Conservation (phyloP, 2,113 vertebrate species). For the Bos taurus region ARS-UCD2.0 NC_037333.1:106684501-106685000, state of each 20-base stretch:
- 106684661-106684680: neutral
- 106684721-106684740: neutral
- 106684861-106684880: neutral
- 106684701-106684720: neutral
- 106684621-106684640: neutral
- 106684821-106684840: neutral
- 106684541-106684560: neutral
- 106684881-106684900: neutral
- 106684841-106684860: neutral
- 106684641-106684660: neutral
- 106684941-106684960: neutral
- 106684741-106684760: neutral
- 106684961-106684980: neutral
- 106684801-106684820: neutral
- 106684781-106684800: neutral
- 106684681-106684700: neutral
- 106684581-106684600: neutral
- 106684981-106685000: neutral
- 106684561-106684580: neutral
- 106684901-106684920: neutral
- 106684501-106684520: accelerated
- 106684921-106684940: neutral
- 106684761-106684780: neutral
- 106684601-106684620: neutral
- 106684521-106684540: neutral